Base-by-base conservation (phyloP, 2,113 vertebrate species). In the Protobothrops mucrosquamatus region DNA sequence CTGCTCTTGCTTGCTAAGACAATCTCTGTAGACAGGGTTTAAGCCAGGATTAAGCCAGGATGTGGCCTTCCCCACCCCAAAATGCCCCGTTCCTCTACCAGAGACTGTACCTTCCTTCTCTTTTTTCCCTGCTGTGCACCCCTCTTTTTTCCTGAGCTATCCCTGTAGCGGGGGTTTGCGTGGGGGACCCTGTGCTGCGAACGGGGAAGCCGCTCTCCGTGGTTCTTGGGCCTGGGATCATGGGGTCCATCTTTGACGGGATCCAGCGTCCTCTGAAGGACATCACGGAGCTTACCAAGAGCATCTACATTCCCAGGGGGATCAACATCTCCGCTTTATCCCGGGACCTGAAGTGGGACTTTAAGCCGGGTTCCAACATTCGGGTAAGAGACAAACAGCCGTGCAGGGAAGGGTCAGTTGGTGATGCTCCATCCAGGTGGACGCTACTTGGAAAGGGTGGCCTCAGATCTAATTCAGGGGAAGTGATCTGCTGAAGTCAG, bases 241-340 rank as follows among this genome's bases (percentile, higher is more conserved):
- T 97, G 95, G 96, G 97, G 6, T 96, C 97, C 95, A 97, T 97
- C 88, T 97, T 97, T 39, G 97, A 97, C 0, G 97, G 97, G 5
- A 97, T 97, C 93, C 97, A 97, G 93, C 95, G 97, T 0, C 97
- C 97, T 20, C 91, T 97, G 89, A 95, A 95, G 18, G 97, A 97
- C 94, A 97, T 97, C 91, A 91, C 96, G 0, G 85, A 93, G 59
- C 89, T 96, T 18, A 97, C 95, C n/a, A 56, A 91, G 14, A 95
- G 95, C 93, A 97, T 97, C 92, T 97, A 97, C 95, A 97, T 97
- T 92, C 97, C 97, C 0, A 93, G 97, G 1, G 97, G 97, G 6
- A 94, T 96, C 94, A 96, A 96, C 39, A 57, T 96, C n/a, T 91
- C 94, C 0, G 94, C 97, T 0, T 93, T 97, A 93, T 92, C 96